phyloP scores from a whole-genome alignment of 2,113 vertebrate genomes.

The Suncus etruscus region DNA sequence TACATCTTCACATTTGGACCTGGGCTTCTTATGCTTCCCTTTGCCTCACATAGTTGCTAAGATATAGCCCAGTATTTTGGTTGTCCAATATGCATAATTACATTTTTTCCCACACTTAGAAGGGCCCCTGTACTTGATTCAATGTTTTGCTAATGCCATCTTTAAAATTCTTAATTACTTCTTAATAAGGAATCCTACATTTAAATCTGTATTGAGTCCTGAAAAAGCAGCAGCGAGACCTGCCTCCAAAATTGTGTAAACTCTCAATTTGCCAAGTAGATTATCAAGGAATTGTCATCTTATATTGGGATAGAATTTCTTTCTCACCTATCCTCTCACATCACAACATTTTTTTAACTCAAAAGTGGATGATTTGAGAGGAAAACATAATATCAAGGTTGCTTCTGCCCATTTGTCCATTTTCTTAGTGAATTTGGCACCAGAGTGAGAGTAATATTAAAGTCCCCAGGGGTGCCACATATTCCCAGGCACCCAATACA shows the following conservation, averaged over 20 bases:
- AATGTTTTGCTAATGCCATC: not conserved
- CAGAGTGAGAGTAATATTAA: not conserved
- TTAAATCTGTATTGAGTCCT: not conserved
- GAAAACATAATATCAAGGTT: not conserved
- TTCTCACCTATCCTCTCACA: conserved; percentile 2
- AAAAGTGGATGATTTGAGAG: not conserved
- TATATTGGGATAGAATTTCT: conserved; percentile 5
- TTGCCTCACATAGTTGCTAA: not conserved
- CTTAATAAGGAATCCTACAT: not conserved
- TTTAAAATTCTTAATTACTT: not conserved
- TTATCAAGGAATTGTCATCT: not conserved
- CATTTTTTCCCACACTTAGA: not conserved
- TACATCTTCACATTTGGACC: not conserved
- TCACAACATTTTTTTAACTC: not conserved
- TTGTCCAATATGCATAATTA: not conserved
- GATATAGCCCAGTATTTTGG: not conserved
- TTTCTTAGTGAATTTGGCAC: conserved; percentile 7
- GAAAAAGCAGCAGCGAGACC: not conserved
- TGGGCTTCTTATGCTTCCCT: not conserved
- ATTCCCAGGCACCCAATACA: not conserved
- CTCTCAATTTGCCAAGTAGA: not conserved
- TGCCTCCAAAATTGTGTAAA: not conserved
- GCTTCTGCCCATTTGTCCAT: not conserved
- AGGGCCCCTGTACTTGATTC: not conserved
- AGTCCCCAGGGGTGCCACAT: not conserved